Evolutionary conservation across 2,797 vertebrate species (phyloP), one percentile per base, ranked within the genome.

Genomic region (Arnoldichthys spilopterus): DNA sequence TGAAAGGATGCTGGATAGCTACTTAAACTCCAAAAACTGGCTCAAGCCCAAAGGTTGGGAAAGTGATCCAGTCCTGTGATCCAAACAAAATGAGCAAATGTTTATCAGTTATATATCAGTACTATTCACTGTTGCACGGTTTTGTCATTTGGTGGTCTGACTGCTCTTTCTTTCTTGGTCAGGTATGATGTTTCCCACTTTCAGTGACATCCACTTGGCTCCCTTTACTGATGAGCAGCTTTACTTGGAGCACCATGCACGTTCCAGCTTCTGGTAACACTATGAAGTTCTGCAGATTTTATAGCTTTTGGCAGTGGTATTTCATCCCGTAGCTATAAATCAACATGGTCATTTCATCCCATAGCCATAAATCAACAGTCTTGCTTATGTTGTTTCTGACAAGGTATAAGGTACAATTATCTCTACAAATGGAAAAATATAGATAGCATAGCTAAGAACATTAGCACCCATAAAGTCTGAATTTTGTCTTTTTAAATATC

Each of bases 221-320:
- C 93, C 94, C 43, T 95, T 96, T 90, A 94, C 89, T n/a, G 93
- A 97, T 64, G 92, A 94, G 43, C 92, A 95, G 73, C 92, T 96
- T 71, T 95, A 95, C 88, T 84, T 93, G 77, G 94, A 96, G 86
- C 91, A 93, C 85, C 87, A 89, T 79, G 92, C 91, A 58, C 91
- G 90, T 81, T 91, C 93, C 84, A 92, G 74, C 83, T 95, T 96
- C 87, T 95, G 94, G 92, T 95, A 88, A 92, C 76, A 80, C 6
- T 77, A 6, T 16, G 13, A 74, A 24, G 15, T 26, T 4, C 13
- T 18, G 6, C 15, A 26, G 3, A 37, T 12, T 45, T 26, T 45
- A 16, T 6, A 45, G 40, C 40, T 20, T 15, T 28, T 49, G 24
- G 13, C 9, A 22, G n/a, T 13, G 6, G 34, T 40, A 3, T 28